Conservation (phyloP, 2,113 vertebrate genomes). For the Jaculus jaculus region DNA sequence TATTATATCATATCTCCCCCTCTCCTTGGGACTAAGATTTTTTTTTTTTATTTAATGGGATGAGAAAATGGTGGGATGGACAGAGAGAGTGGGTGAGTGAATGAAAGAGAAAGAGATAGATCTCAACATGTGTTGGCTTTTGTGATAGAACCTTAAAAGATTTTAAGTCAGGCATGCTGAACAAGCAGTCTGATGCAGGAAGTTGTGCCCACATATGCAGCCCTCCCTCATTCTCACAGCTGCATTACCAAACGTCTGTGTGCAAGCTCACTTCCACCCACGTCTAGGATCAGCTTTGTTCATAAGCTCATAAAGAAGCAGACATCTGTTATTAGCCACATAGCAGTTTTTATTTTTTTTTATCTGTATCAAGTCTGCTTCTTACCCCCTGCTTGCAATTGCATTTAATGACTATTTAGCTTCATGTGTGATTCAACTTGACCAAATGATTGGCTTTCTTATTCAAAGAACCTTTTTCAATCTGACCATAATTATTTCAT, state of each 20-base stretch:
- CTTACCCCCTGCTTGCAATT: not conserved
- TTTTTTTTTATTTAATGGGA: too few species aligned
- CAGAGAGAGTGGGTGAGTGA: too few species aligned
- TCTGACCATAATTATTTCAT: not conserved
- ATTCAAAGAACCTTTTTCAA: not conserved
- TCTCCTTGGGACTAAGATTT: too few species aligned
- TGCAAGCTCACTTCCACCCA: not conserved
- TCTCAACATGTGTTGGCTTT: not conserved
- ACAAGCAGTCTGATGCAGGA: not conserved
- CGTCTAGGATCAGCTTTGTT: not conserved
- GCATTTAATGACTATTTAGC: not conserved
- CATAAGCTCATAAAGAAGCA: not conserved
- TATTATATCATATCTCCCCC: too few species aligned
- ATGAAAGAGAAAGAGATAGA: too few species aligned
- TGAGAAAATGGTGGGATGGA: too few species aligned
- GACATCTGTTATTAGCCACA: not conserved
- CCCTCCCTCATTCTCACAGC: not conserved
- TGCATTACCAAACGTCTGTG: not conserved
- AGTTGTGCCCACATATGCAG: not conserved
- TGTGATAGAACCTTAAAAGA: not conserved
- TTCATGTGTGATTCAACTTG: not conserved
- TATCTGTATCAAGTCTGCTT: too few species aligned
- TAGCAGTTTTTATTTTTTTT: accelerated
- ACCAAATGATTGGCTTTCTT: not conserved
- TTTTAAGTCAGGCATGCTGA: not conserved